Base-by-base conservation (phyloP, 2,113 vertebrate species). In the Melanostigma gelatinosum region DNA sequence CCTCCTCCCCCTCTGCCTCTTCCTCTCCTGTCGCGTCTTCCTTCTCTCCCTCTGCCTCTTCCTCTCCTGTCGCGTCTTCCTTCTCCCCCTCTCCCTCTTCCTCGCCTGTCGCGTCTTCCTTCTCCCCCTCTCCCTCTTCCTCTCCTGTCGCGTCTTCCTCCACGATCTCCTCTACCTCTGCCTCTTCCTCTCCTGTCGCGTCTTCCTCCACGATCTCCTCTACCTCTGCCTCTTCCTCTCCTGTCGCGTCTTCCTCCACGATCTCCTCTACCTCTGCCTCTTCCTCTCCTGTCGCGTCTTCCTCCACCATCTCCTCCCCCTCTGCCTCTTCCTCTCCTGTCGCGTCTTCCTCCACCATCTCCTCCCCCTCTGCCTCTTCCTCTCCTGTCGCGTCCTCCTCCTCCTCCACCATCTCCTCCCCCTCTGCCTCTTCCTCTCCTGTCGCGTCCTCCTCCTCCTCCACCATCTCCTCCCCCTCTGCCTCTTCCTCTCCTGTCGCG, bases 101-200 rank as follows among this genome's bases (percentile, higher is more conserved):
- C 13, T 16, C 44, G 6, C 3, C 44, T 4, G 15, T 46, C 44
- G 1, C 44, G 0, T 15, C 44, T 4, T 15, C 44, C 44, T 46
- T 16, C 13, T 46, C 44, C n/a, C n/a, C n/a, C 44, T 16, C 42
- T 11, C 0, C 42, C 44, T 46, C 40, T 2, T 0, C 44, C 13
- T 16, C 44, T 15, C 4, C 44, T 4, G 15, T 46, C 13, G 15
- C 44, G 3, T 46, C 44, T 1, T 4, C 15, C 22, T 29, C 42
- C 5, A 9, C 63, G 50, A 71, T 63, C 15, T 76, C 4, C 38
- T 38, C 38, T 34, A 6, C 34, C 16, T 69, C 38, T 34, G 34
- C 34, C 16, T 69, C 77, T 1, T 36, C 72, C 32, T 29, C 44
- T 75, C 78, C 72, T 0, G 75, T 27, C 36, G 80, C 86, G 20